Evolutionary conservation across 92 coral and sea anemone genomes (phyloP), one percentile per base, ranked within the genome.

Genomic region (Hydrozoanthus gracilis): DNA sequence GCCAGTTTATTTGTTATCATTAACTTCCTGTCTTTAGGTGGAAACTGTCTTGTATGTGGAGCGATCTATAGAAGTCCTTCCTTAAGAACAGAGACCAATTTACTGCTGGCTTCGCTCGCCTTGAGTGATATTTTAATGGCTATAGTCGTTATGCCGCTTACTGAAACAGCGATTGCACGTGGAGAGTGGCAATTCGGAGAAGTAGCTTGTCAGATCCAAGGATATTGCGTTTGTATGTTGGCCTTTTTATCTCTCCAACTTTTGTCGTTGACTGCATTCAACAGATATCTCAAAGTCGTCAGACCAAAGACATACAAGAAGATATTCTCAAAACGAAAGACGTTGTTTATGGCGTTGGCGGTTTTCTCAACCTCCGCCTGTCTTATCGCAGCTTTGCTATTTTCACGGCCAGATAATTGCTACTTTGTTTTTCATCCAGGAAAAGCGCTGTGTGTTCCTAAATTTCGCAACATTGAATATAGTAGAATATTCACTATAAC

Each of bases 161-260:
- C 90, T 4, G 80, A 87, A 15, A 92, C 90, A 35, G 86, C 94
- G 3, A 82, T 92, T 0, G 79, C 89, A 2, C 49, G 86, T 7
- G 93, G 90, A 18, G 14, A 13, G 18, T 94, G 98, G 98, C 88
- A 86, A 5, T 91, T 87, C 51, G 94, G 98, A n/a, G 72, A 76
- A n/a, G n/a, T 86, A 4, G 80, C 75, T 27, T 94, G 98, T 73
- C 98, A 94, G 73, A 79, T 94, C 56, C 98, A 94, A 76, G 98
- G 98, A 44, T 94, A 92, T 46, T 54, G 86, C 46, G 89, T 92
- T 13, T 88, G 70, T 44, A 77, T 92, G 49, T 88, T 94, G 47
- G 95, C 93, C 15, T 94, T 94, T 88, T 89, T 92, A 47, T 92
- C 98, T 10, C 94, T 94, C 13, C 98, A 94, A 39, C 83, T 94